Base-by-base conservation (phyloP, 2,888 invertebrate genomes). In the Cacoxenus indagator region DNA sequence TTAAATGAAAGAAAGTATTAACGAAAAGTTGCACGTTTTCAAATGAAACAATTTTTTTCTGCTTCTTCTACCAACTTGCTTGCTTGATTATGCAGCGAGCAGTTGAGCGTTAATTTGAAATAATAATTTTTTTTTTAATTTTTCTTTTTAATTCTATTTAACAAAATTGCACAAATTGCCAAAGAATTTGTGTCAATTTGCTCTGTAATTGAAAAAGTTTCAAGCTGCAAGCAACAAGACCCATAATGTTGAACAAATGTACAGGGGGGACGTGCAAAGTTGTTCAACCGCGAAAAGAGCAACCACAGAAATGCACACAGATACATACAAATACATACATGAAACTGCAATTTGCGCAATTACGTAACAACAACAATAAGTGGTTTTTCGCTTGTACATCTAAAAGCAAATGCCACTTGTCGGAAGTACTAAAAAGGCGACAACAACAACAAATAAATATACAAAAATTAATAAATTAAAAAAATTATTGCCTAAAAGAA, bases 301-400 rank as follows among this genome's bases (percentile, higher is more conserved):
- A 51, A 51, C 51, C 51, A 51, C 37, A 37, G 14, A 37, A 37
- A 37, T 37, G 9, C 8, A 37, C 37, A 37, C 8, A 19, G 17
- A 51, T 19, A 17, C 51, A 51, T 22, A 43, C 29, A 31, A 14
- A 67, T 54, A 65, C 59, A 76, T 75, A 76, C 76, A 77, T 70
- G 76, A 81, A 77, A 78, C 78, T 73, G 77, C 79, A 79, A 79
- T 78, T 78, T 70, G 81, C 78, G 70, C 71, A 64, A 61, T 61
- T 80, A 72, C 78, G 73, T 82, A 82, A 80, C 68, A 45, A n/a
- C 17, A 19, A 31, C 57, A 46, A 43, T 43, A 31, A 61, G 43
- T 61, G 17, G 61, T 43, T 43, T 48, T 19, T 48, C 19, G 17
- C 8, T 48, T 48, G 48, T 17, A 29, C 24, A 9, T 22, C 61